Conservation (phyloP, 2,888 invertebrate genomes). For the Melieria crassipennis region DNA sequence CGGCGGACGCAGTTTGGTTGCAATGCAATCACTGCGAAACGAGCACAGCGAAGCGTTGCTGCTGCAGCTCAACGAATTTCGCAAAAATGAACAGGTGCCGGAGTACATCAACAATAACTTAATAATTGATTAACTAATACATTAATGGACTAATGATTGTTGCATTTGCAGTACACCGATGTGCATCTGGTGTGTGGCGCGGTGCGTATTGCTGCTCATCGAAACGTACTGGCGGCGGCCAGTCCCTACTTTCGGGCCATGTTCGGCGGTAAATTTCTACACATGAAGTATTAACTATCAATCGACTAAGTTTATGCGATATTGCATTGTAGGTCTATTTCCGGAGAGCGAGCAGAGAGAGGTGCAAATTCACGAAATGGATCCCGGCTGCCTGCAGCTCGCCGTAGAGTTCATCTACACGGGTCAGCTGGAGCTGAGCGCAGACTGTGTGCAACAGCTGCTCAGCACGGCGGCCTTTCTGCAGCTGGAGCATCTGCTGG, state of each 20-base stretch:
- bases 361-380: conserved; percentile 48
- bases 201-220: conserved; percentile 46
- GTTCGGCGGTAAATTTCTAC: conserved; percentile 46
- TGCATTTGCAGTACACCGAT: conserved; percentile 48
- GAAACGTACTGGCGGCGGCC: conserved; percentile 51
- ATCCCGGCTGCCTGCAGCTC: conserved; percentile 44
- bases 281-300: neutral
- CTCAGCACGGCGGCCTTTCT: conserved; percentile 49
- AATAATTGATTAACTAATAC: conserved; percentile 2
- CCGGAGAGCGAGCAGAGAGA: conserved; percentile 48
- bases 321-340: conserved; percentile 44
- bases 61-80: conserved; percentile 43
- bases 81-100: conserved; percentile 44
- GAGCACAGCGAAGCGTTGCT: conserved; percentile 31
- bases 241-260: conserved; percentile 53
- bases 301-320: neutral
- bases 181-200: conserved; percentile 44
- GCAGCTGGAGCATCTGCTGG: conserved; percentile 48
- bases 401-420: conserved; percentile 52
- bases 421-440: conserved; percentile 45
- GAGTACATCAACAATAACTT: neutral
- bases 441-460: conserved; percentile 47
- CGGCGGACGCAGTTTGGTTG: neutral
- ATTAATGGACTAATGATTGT: neutral
- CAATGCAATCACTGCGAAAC: conserved; percentile 21